Base-by-base conservation (phyloP, 1,140 invertebrate genomes). In the Oncopodura yosiiana region DNA sequence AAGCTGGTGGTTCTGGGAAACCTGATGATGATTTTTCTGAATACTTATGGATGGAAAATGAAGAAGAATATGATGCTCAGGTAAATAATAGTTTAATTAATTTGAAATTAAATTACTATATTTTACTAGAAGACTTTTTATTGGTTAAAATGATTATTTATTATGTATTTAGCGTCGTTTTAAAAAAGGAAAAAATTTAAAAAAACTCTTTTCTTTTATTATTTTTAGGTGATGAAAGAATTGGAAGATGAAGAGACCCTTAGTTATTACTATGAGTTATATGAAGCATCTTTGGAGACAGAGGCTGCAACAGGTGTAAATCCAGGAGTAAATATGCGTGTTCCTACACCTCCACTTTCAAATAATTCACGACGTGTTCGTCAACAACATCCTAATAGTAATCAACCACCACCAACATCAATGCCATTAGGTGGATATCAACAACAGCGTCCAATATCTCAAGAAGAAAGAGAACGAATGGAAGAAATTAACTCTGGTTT, bases 11-110 rank as follows among this genome's bases (percentile, higher is more conserved):
- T 66, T 37, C 70, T 68, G 38, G 12, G 23, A 45, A 16, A 14
- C 71, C 74, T n/a, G 71, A 34, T 77, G 80, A 77, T 44, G 85
- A 89, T 69, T 90, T 89, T 69, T 84, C 83, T 0, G 87, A 90
- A 63, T 90, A 87, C 63, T 77, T 89, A 74, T 90, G 86, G 87
- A 89, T 90, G 86, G 87, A 89, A 67, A 83, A 90, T 67, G 84
- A 87, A 68, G 86, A 89, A 65, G 86, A 88, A 66, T 90, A 88
- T 68, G 86, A 90, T 66, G 84, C 84, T 68, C 81, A 87, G 75
- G 86, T 87, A 69, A 41, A 38, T 44, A 37, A 27, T n/a, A n/a
- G n/a, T 23, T 45, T 39, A 23, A 23, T 3, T 36, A 30, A 46
- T 12, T 43, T 23, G 5, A 48, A 9, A 32, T 24, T 29, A 8